Evolutionary conservation across 2,888 invertebrate species (phyloP).

Genomic region (Mellilla xanthometata): DNA sequence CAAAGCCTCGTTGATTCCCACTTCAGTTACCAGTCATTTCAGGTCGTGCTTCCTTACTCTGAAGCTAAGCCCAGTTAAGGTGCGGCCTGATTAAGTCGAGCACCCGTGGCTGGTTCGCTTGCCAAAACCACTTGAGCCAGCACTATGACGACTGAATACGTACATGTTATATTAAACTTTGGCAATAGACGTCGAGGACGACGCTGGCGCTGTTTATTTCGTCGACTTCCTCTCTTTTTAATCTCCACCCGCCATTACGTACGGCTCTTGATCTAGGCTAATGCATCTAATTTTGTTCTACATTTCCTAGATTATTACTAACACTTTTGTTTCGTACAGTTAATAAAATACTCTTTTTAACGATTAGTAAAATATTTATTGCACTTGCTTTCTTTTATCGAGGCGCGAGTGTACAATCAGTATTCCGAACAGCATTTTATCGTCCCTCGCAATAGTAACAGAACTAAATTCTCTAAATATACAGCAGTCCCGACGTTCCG

Average conservation of each 20-base stretch:
- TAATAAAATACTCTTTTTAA: constrained; percentile 25
- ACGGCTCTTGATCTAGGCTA: constrained; percentile 15
- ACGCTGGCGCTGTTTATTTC: neutral
- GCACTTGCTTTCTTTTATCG: constrained; percentile 12
- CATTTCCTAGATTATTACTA: neutral
- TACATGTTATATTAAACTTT: constrained; percentile 62
- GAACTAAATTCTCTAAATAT: constrained; percentile 37
- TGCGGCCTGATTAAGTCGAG: constrained; percentile 70
- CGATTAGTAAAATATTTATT: constrained; percentile 26
- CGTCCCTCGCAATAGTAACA: constrained; percentile 29
- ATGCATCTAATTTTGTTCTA: constrained; percentile 9
- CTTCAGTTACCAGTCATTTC: constrained; percentile 54
- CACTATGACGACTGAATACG: constrained; percentile 41
- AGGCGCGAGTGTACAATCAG: constrained; percentile 16
- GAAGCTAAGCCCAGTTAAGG: constrained; percentile 61
- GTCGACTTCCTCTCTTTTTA: constrained; percentile 4
- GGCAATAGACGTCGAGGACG: constrained; percentile 46
- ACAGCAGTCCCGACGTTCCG: constrained; percentile 31
- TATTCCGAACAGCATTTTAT: constrained; percentile 16
- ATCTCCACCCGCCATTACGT: neutral
- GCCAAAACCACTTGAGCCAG: constrained; percentile 73
- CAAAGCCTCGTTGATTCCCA: constrained; percentile 50
- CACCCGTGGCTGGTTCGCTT: constrained; percentile 62
- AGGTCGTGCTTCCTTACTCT: constrained; percentile 52
- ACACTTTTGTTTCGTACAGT: neutral